phyloP scores from a whole-genome alignment of 2,797 vertebrate genomes.

The Coranthus polyacanthus region DNA sequence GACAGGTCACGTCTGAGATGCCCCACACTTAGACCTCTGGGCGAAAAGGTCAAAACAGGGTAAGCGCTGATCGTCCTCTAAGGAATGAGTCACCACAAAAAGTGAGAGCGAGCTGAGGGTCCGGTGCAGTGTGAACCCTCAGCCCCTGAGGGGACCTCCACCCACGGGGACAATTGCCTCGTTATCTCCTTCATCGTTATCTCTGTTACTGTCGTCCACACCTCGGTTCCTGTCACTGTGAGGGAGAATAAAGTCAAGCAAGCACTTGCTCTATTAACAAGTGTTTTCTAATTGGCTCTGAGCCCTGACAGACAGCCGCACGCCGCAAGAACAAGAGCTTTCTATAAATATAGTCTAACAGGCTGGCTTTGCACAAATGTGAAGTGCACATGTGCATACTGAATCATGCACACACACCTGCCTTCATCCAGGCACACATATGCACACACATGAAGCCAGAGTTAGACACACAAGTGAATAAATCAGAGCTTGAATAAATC shows the following conservation, averaged over 20 bases:
- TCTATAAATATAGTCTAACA: conserved; percentile 79
- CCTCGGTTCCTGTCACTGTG: conserved; percentile 30
- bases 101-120: conserved; percentile 10
- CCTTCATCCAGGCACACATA: conserved; percentile 19
- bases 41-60: conserved; percentile 55
- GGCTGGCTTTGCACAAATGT: conserved; percentile 35
- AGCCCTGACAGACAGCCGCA: conserved; percentile 74
- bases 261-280: conserved; percentile 73
- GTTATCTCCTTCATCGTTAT: conserved; percentile 59
- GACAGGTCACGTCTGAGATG: conserved; percentile 40
- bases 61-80: conserved; percentile 25
- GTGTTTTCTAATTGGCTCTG: conserved; percentile 78
- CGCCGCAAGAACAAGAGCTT: conserved; percentile 46
- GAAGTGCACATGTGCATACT: conserved; percentile 20
- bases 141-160: conserved; percentile 38
- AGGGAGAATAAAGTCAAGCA: conserved; percentile 60
- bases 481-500: conserved; percentile 72
- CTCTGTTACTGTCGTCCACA: conserved; percentile 46
- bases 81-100: conserved; percentile 5
- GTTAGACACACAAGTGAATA: conserved; percentile 73
- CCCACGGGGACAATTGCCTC: conserved; percentile 52
- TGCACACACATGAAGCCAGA: conserved; percentile 19
- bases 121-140: conserved; percentile 11
- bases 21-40: conserved; percentile 35
- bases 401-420: conserved; percentile 19